Conservation (phyloP, 2,888 invertebrate species). For the Tortrix viridana region DNA sequence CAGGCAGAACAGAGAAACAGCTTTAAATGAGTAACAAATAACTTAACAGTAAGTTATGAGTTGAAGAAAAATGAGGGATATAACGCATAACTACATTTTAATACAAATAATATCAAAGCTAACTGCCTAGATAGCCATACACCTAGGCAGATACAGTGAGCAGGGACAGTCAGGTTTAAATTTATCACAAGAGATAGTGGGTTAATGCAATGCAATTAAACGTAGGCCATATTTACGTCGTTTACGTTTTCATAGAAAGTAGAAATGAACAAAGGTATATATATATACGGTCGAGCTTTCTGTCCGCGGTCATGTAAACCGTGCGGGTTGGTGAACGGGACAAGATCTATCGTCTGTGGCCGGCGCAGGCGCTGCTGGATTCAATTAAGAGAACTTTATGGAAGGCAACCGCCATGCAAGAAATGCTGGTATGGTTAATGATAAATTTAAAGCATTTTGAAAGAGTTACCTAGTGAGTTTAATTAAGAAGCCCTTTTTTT, state of each 20-base stretch:
- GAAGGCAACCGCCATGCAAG: constrained; percentile 9
- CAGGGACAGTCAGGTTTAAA: constrained; percentile 6
- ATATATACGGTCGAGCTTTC: constrained; percentile 23
- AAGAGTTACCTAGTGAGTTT: no score
- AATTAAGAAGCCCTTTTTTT: no score
- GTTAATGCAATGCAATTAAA: constrained; percentile 35
- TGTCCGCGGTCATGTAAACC: constrained; percentile 47
- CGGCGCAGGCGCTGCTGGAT: constrained; percentile 19
- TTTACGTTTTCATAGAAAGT: constrained; percentile 32
- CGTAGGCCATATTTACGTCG: constrained; percentile 25
- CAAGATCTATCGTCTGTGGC: constrained; percentile 33
- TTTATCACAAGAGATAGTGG: constrained; percentile 25
- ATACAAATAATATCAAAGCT: constrained; percentile 1
- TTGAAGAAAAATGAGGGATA: no score
- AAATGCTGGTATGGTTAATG: not conserved
- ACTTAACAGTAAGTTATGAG: no score
- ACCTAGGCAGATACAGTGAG: constrained; percentile 7
- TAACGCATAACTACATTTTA: no score
- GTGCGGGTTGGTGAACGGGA: constrained; percentile 41
- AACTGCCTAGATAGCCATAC: constrained; percentile 19
- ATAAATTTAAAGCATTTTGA: not conserved
- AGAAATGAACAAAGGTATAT: constrained; percentile 30
- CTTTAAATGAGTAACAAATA: no score
- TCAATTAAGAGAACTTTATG: constrained; percentile 25
- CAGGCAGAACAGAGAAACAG: no score